Base-by-base conservation (phyloP, 1,140 invertebrate genomes). In the Aphis craccivora region DNA sequence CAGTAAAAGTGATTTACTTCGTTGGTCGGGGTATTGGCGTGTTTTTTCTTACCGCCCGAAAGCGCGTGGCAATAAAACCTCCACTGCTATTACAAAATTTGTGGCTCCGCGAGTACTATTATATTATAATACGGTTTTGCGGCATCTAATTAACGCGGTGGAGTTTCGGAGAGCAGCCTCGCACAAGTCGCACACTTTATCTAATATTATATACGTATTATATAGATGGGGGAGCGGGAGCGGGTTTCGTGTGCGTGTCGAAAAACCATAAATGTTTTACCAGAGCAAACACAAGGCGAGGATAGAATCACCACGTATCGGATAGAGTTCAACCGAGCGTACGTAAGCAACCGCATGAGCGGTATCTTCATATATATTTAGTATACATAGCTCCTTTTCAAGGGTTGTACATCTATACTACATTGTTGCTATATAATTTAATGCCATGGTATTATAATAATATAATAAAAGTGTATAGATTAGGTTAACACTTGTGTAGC, bases 231-330 rank as follows among this genome's bases (percentile, higher is more conserved):
- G 14, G 40, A 23, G 23, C 23, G 1, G 83, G 40, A 40, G 84
- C 14, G 84, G 3, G 84, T 45, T 25, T 25, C 14, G 45, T 84
- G 23, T 84, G 23, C 37, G 40, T 84, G 83, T 84, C 37, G 23
- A 40, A 84, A 84, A 43, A 87, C 86, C 51, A 87, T 87, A 89
- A 89, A 35, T 89, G 35, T 89, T 53, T 40, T 89, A 89, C 22
- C 88, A 55, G 88, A 89, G 51, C 25, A 89, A 89, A 89, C 87
- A 88, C 48, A 55, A 76, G 14, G n/a, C 48, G 4, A 89, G 20
- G 48, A 89, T 55, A 89, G 23, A 53, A 37, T 25, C 23, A 43
- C 25, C 25, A 4, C 4, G 84, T 45, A 25, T 86, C 23, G 14
- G 9, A 43, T 43, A 4, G 43, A 23, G 87, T 89, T 87, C 43